Evolutionary conservation across 2,888 invertebrate species (phyloP).

Genomic region (Troglohyphantes excavatus): DNA sequence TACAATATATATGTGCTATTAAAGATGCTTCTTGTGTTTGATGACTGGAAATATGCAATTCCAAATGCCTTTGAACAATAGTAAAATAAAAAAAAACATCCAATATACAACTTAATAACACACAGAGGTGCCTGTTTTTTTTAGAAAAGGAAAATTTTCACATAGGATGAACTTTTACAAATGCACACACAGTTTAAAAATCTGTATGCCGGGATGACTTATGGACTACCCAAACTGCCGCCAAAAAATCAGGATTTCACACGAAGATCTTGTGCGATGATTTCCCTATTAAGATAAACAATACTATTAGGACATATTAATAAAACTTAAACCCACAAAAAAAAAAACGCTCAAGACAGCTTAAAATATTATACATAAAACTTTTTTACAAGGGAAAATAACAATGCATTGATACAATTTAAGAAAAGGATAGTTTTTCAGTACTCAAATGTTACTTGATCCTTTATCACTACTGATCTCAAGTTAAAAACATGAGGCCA

Average conservation of each 20-base stretch:
- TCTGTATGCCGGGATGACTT: constrained; percentile 47
- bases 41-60: not conserved
- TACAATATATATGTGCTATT: not conserved
- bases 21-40: not conserved
- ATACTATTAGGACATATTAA: constrained; percentile 1
- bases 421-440: too few relatives aligned
- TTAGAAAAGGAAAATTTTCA: constrained; percentile 16
- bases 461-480: too few relatives aligned
- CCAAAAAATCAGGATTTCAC: constrained; percentile 43
- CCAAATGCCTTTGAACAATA: not conserved
- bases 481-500: not conserved
- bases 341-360: not conserved
- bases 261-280: constrained; percentile 49
- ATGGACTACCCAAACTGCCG: constrained; percentile 6
- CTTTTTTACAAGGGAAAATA: too few relatives aligned
- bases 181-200: constrained; percentile 54
- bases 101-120: constrained; percentile 12
- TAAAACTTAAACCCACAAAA: not conserved
- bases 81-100: not conserved
- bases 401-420: too few relatives aligned
- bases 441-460: too few relatives aligned
- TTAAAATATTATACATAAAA: not conserved
- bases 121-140: constrained; percentile 7
- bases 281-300: constrained; percentile 59
- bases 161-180: not conserved